Conservation (phyloP, 2,797 vertebrate species). For the Microchirus variegatus region DNA sequence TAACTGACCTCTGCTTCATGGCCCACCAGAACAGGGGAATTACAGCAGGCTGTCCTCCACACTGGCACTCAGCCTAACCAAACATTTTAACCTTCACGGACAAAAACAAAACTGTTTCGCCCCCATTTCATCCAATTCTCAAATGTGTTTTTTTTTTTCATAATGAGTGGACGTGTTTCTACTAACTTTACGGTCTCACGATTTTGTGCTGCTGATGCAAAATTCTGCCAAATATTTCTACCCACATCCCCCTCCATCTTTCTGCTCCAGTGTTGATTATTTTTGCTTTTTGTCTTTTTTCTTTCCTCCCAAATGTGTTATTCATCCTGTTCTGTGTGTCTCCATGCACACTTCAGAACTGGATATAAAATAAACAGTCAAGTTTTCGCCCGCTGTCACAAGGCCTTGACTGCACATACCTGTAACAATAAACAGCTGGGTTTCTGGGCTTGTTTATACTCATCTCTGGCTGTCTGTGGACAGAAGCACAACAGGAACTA, state of each 20-base stretch:
- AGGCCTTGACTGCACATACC: conserved; percentile 65
- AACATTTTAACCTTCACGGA: conserved; percentile 75
- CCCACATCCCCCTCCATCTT: conserved; percentile 45
- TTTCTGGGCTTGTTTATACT: conserved; percentile 72
- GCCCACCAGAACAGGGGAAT: conserved; percentile 62
- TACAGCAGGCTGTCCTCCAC: conserved; percentile 54
- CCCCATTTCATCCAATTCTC: conserved; percentile 51
- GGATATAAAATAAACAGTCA: conserved; percentile 76
- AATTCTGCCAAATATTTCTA: conserved; percentile 54
- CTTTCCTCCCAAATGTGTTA: conserved; percentile 77
- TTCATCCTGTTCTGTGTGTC: conserved; percentile 78
- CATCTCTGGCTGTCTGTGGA: conserved; percentile 68
- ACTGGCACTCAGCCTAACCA: conserved; percentile 67
- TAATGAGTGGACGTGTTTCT: conserved; percentile 53
- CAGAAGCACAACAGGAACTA: conserved; percentile 77
- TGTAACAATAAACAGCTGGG: conserved; percentile 76
- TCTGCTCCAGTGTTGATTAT: conserved; percentile 76
- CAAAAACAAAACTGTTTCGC: conserved; percentile 71
- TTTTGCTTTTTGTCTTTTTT: conserved; percentile 77
- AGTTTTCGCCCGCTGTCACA: conserved; percentile 52
- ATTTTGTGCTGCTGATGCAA: conserved; percentile 79
- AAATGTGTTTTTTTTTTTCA: conserved; percentile 37
- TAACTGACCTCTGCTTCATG: conserved; percentile 63
- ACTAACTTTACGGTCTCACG: conserved; percentile 41
- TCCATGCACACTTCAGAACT: conserved; percentile 74